These are phyloP conservation scores for Gymnocephalus cernua DNA, from an alignment of 2,113 vertebrate genomes.

Conservation along the genomic window DNA sequence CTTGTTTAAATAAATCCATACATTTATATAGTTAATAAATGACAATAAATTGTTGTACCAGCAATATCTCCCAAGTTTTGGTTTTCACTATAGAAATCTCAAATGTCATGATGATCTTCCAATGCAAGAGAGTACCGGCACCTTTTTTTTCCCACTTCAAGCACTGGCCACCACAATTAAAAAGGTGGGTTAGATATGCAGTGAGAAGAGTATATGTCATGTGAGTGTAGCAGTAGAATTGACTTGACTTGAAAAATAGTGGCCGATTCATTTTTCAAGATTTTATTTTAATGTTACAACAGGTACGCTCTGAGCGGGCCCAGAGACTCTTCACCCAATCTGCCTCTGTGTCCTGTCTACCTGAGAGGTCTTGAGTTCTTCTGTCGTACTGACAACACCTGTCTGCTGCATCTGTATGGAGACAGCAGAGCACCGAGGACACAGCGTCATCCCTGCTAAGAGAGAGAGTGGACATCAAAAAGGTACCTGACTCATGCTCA, in stretches of 20 bases:
- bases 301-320: constrained; percentile 41
- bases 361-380: constrained; percentile 73
- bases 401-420: constrained; percentile 77
- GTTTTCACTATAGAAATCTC: no score
- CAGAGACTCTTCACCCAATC: background rate
- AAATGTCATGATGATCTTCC: no score
- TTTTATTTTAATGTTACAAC: background rate
- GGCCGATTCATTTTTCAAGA: background rate
- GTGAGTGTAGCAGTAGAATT: no score
- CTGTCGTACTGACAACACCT: constrained; percentile 78
- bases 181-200: no score
- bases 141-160: no score
- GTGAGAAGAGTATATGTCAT: no score
- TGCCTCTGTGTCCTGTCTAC: constrained; percentile 74
- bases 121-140: no score
- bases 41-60: no score
- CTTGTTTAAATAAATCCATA: no score
- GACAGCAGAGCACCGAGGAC: constrained; percentile 69
- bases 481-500: constrained; percentile 36
- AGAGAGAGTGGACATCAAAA: constrained; percentile 80
- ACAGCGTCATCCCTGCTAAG: constrained; percentile 66
- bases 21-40: no score
- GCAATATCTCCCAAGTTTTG: no score
- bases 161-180: no score
- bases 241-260: background rate